Evolutionary conservation across 2,888 invertebrate species (phyloP).

Genomic region (Pecten maximus): DNA sequence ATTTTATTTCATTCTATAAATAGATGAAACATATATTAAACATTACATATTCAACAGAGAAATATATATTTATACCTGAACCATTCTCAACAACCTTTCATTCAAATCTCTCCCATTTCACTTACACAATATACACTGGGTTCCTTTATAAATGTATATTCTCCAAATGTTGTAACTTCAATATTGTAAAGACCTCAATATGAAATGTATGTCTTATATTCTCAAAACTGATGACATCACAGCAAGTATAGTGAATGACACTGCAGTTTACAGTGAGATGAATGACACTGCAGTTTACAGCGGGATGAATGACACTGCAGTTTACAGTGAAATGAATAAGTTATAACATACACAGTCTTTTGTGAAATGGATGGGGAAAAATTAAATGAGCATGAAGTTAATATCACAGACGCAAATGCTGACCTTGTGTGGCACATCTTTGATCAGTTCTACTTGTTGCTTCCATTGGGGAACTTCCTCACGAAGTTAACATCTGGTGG

Average conservation of each 20-base stretch:
- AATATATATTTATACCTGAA: too few species aligned
- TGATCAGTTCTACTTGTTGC: not conserved
- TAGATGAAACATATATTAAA: too few species aligned
- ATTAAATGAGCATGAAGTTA: not conserved
- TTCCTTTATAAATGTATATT: too few species aligned
- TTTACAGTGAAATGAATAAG: not conserved
- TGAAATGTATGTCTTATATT: too few species aligned
- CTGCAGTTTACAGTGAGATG: not conserved
- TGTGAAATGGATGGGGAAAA: not conserved
- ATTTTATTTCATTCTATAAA: too few species aligned
- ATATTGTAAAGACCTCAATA: too few species aligned
- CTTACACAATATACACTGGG: too few species aligned
- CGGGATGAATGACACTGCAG: not conserved
- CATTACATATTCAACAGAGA: too few species aligned
- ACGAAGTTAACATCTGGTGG: not conserved
- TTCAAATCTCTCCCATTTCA: too few species aligned
- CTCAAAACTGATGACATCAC: too few species aligned
- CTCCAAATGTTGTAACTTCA: too few species aligned
- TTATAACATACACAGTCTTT: not conserved
- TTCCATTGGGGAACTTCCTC: not conserved
- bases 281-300: not conserved
- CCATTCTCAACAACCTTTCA: too few species aligned
- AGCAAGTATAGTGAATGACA: not conserved
- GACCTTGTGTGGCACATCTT: not conserved
- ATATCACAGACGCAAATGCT: constrained; percentile 13